phyloP scores from a whole-genome alignment of 1,140 invertebrate genomes.

The Oncopodura yosiiana region DNA sequence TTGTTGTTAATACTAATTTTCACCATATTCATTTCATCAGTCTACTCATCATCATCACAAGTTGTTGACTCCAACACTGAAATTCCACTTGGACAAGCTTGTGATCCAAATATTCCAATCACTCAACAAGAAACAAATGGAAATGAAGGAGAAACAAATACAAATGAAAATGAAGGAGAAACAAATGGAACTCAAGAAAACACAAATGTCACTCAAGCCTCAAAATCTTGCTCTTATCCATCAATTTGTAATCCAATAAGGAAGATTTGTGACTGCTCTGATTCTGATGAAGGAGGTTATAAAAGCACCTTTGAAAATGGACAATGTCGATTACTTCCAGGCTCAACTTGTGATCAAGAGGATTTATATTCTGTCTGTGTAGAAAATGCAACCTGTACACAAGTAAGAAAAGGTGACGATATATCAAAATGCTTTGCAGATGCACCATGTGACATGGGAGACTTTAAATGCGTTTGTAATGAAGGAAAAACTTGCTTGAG shows the following conservation, averaged over 20 bases:
- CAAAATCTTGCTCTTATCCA: too few relatives aligned
- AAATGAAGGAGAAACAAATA: too few relatives aligned
- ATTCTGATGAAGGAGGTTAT: background rate
- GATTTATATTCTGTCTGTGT: constrained; percentile 11
- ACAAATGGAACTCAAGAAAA: too few relatives aligned
- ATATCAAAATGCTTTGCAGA: background rate
- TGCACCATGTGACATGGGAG: constrained; percentile 3
- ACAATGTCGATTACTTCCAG: constrained; percentile 3
- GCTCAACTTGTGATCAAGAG: constrained; percentile 8
- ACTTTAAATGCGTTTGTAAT: background rate
- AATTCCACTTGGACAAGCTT: too few relatives aligned
- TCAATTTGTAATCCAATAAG: constrained; percentile 7
- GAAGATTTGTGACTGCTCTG: constrained; percentile 9
- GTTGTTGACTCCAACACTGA: too few relatives aligned
- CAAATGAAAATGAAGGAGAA: too few relatives aligned
- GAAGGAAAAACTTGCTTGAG: constrained; percentile 8
- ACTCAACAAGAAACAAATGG: too few relatives aligned
- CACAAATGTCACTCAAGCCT: too few relatives aligned
- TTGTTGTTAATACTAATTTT: too few relatives aligned
- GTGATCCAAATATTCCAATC: too few relatives aligned
- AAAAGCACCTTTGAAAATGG: background rate
- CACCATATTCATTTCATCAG: too few relatives aligned
- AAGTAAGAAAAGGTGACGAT: background rate
- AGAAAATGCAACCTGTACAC: background rate
- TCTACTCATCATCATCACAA: too few relatives aligned